Percentiles rank a stretch among this genome's conserved stretches.
Evolutionary conservation across 2,113 vertebrate genomes (phyloP).

Genomic region (Dendrocopos noguchii): DNA sequence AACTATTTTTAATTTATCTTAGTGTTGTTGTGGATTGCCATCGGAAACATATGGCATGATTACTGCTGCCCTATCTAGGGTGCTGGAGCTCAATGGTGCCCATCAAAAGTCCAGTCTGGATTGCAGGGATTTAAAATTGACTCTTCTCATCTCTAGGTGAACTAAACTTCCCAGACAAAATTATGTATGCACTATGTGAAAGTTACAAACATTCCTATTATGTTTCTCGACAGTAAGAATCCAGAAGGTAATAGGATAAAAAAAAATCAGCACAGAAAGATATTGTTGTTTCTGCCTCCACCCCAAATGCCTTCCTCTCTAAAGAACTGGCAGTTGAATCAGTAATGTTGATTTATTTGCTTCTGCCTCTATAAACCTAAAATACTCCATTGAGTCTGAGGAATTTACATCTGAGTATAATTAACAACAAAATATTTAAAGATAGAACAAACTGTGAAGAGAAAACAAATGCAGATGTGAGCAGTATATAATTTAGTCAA

Average conservation of each 20-base stretch:
- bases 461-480: not conserved
- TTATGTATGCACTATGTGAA: constrained; percentile 7
- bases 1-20: constrained; percentile 72
- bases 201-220: constrained; percentile 24
- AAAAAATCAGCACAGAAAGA: not conserved
- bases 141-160: not conserved
- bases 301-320: not conserved
- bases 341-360: not conserved
- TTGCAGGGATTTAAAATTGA: not conserved
- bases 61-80: constrained; percentile 65
- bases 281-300: not conserved
- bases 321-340: constrained; percentile 20
- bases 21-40: not conserved
- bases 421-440: constrained; percentile 2
- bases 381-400: not conserved
- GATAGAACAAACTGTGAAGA: not conserved
- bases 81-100: not conserved
- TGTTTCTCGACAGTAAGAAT: constrained; percentile 28
- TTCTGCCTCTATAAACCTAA: constrained; percentile 52
- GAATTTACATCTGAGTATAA: not conserved
- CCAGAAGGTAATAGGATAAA: not conserved
- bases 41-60: constrained; percentile 1
- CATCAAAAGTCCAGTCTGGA: not conserved
- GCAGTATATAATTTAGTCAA: not conserved
- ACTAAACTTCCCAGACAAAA: not conserved